Conservation (phyloP, 2,888 invertebrate genomes). For the Eupithecia subumbrata region DNA sequence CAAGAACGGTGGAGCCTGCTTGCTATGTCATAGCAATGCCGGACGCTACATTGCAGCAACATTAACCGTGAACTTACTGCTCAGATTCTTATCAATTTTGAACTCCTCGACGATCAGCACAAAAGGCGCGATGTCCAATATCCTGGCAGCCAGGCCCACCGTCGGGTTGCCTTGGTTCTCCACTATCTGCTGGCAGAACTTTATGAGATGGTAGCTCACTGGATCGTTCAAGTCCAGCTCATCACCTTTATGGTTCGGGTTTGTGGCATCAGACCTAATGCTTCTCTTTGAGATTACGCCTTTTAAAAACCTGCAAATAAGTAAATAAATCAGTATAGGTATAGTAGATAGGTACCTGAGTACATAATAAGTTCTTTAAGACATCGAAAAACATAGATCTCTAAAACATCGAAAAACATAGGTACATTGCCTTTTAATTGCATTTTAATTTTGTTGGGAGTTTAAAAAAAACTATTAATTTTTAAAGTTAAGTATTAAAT, state of each 20-base stretch:
- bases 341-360: no score
- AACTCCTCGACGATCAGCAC: conserved; percentile 83
- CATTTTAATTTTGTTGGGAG: no score
- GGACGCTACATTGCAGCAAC: neutral
- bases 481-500: no score
- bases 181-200: conserved; percentile 87
- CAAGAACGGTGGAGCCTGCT: no score
- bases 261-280: conserved; percentile 85
- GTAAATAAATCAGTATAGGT: neutral
- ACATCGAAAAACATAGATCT: no score
- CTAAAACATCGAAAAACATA: no score
- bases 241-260: conserved; percentile 72
- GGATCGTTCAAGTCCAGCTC: conserved; percentile 79
- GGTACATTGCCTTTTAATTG: no score
- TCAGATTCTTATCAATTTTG: conserved; percentile 42
- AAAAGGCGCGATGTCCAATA: conserved; percentile 90
- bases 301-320: conserved; percentile 50
- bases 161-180: conserved; percentile 74
- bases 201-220: conserved; percentile 85
- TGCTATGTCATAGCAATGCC: neutral
- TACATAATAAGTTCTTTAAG: no score
- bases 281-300: conserved; percentile 71
- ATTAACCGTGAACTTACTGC: conserved; percentile 23
- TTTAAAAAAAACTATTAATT: no score
- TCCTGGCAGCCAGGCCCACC: conserved; percentile 88